Percentiles rank a stretch among this genome's conserved stretches.
Conservation (phyloP, 2,797 vertebrate species). For the Eospalax fontanierii region DNA sequence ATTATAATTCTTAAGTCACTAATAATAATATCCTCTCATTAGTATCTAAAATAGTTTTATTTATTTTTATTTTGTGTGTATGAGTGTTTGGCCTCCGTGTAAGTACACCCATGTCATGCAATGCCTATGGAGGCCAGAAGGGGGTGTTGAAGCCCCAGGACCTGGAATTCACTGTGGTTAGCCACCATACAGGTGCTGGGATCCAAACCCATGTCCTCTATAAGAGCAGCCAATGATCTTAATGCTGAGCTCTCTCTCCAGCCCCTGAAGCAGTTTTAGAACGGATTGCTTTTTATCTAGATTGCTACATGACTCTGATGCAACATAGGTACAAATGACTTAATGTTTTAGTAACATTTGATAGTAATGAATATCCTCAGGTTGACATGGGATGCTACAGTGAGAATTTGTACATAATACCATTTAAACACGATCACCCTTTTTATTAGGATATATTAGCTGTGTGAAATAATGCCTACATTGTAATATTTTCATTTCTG, state of each 20-base stretch:
- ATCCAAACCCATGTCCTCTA: too few relatives aligned
- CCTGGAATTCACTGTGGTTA: too few relatives aligned
- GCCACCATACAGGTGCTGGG: too few relatives aligned
- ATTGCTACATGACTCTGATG: slow-evolving; percentile 25
- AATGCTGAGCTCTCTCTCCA: accelerated
- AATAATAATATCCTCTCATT: slow-evolving; percentile 8
- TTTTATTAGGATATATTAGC: background rate
- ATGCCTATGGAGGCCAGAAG: too few relatives aligned
- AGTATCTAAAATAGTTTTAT: background rate
- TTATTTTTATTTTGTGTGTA: too few relatives aligned
- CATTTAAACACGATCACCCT: slow-evolving; percentile 27
- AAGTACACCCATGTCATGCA: too few relatives aligned
- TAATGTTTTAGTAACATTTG: slow-evolving; percentile 52
- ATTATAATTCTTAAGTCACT: slow-evolving; percentile 25
- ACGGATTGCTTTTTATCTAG: slow-evolving; percentile 50
- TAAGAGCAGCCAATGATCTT: too few relatives aligned
- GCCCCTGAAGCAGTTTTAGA: slow-evolving; percentile 47
- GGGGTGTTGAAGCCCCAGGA: too few relatives aligned
- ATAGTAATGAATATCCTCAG: slow-evolving; percentile 39
- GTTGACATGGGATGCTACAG: background rate
- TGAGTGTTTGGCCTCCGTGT: too few relatives aligned
- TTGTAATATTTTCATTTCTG: background rate
- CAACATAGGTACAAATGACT: slow-evolving; percentile 49
- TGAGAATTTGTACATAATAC: slow-evolving; percentile 58
- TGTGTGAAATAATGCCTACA: background rate